phyloP scores from a whole-genome alignment of 2,888 invertebrate species.

The Apocheima hispidaria region DNA sequence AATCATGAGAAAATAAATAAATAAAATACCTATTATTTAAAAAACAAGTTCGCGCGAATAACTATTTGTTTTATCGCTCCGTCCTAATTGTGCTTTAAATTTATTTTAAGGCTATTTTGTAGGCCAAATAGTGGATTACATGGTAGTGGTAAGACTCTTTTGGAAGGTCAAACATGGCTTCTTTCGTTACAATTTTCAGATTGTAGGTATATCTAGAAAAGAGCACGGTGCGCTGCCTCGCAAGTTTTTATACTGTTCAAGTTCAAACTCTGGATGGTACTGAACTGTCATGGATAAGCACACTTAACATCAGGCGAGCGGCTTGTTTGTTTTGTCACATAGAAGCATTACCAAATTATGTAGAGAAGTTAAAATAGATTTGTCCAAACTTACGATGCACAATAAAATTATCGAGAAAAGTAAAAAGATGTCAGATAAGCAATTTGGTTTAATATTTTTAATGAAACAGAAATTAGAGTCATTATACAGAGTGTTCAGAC shows the following conservation, averaged over 20 bases:
- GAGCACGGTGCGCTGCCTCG: too few species aligned
- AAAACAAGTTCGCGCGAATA: conserved; percentile 74
- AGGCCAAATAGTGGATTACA: conserved; percentile 24
- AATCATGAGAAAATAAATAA: conserved; percentile 80
- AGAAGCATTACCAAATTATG: neutral
- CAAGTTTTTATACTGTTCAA: too few species aligned
- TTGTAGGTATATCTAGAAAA: too few species aligned
- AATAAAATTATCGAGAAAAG: conserved; percentile 46
- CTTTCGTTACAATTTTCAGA: too few species aligned
- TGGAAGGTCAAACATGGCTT: too few species aligned
- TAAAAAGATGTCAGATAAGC: conserved; percentile 52
- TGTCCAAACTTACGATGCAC: conserved; percentile 24
- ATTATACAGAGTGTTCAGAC: conserved; percentile 57
- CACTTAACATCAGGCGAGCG: too few species aligned
- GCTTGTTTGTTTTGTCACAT: too few species aligned
- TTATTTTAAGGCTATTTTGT: conserved; percentile 55
- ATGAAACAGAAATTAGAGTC: conserved; percentile 57
- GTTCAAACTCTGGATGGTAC: too few species aligned
- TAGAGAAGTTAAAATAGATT: conserved; percentile 31
- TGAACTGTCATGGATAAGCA: too few species aligned
- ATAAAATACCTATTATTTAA: conserved; percentile 64
- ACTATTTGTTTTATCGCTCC: conserved; percentile 81
- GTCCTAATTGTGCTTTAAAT: conserved; percentile 64
- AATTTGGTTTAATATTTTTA: conserved; percentile 51
- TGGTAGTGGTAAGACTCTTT: too few species aligned